Conservation (phyloP, 2,113 vertebrate genomes). For the Tauraco erythrolophus region DNA sequence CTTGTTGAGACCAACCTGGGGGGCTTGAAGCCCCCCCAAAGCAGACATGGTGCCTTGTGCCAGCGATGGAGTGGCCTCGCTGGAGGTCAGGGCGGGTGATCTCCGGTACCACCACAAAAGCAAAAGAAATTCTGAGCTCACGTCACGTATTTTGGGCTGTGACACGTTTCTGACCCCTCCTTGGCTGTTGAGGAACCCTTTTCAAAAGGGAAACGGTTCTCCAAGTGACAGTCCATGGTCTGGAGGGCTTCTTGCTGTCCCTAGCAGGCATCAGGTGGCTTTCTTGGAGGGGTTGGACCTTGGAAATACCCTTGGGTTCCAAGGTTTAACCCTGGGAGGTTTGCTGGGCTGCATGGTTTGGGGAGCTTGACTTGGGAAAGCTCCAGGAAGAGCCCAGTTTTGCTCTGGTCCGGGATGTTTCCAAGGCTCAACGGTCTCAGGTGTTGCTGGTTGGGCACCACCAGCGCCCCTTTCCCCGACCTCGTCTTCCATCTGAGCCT, state of each 20-base stretch:
- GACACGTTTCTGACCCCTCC: rapidly evolving
- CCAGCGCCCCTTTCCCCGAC: not conserved
- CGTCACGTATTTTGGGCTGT: rapidly evolving
- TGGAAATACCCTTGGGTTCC: not conserved
- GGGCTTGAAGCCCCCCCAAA: not conserved
- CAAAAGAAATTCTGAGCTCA: rapidly evolving
- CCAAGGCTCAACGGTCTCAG: not conserved
- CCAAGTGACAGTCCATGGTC: rapidly evolving
- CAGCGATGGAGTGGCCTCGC: not conserved
- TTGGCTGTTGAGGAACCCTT: rapidly evolving
- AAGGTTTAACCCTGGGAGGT: not conserved
- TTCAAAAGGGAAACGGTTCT: not conserved
- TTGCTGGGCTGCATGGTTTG: not conserved
- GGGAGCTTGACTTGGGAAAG: not conserved
- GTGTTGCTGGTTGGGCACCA: not conserved
- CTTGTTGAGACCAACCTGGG: not conserved
- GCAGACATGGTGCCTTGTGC: rapidly evolving
- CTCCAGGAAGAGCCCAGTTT: not conserved
- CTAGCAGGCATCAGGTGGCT: too few species aligned
- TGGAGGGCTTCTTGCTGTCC: not conserved
- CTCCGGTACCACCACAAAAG: not conserved
- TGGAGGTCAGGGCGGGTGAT: not conserved
- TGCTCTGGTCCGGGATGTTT: rapidly evolving
- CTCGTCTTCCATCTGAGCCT: not conserved
- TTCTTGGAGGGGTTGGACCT: rapidly evolving